Base-by-base conservation (phyloP, 2,888 invertebrate species). In the Lymantria dispar region DNA sequence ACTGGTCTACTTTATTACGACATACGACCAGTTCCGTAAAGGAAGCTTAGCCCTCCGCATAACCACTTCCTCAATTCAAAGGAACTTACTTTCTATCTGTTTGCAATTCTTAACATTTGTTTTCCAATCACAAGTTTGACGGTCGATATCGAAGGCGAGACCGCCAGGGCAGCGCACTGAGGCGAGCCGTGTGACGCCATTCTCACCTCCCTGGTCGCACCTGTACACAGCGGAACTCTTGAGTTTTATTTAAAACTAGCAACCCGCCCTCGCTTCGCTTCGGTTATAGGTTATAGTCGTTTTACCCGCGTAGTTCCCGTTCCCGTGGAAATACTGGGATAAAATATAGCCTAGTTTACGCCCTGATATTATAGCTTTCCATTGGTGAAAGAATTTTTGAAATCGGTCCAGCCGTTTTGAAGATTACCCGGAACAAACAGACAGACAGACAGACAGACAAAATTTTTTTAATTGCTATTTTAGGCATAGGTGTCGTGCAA, bases 111-210 rank as follows among this genome's bases (percentile, higher is more conserved):
- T 97, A 92, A 98, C 98, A 94, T 97, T 94, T 84, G 97, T 95
- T 94, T 96, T 98, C 98, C 98, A 98, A 93, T 98, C 97, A 93
- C 98, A 98, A 78, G 97, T 98, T 92, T 98, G 98, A 78, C 97
- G 95, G 87, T 96, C 95, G 88, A 98, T 96, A 94, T 98, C 98
- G 93, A 98, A 98, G 80, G 96, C 97, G 85, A 98, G 94, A 87
- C 97, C 96, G 80, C 94, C 95, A 75, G 98, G 97, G 91, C 98
- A 98, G 82, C 95, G 94, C 81, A 98, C 96, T 63, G 96, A 94
- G 76, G 98, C 97, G 87, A 98, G 94, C 86, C 98, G 94, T 80
- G 95, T 96, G 74, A 94, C 94, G 78, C 96, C 96, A 88, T 95
- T 96, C 92, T 97, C 96, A 81, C 94, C 95, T 80, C 96, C 97